Base-by-base conservation (phyloP, 2,113 vertebrate genomes). In the Tympanuchus pallidicinctus region DNA sequence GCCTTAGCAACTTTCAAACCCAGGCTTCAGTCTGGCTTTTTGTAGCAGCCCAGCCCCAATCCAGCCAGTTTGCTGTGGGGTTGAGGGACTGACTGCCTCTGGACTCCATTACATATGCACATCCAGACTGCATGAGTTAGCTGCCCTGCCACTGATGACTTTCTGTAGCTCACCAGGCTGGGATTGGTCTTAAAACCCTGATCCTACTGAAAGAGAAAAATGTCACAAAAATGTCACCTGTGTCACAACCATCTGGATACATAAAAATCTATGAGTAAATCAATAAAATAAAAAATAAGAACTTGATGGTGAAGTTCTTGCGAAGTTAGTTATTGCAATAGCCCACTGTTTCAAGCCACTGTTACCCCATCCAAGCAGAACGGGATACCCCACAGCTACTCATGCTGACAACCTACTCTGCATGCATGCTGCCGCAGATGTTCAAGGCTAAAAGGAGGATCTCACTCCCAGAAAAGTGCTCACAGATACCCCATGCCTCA, bases 211-310 rank as follows among this genome's bases (percentile, higher is more conserved):
- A 77, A 93, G 34, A 73, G 24, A 43, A 69, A 76, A 65, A 5
- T 8, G 2, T 81, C 27, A 73, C 24, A 43, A 69, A 80, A 65
- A 5, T 10, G 2, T 81, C 30, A 73, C 24, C 8, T 69, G 21
- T 67, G n/a, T 48, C 21, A 48, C n/a, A 45, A 8, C 34, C 3
- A 1, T 34, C 16, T 4, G 15, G 59, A 60, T 20, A 61, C 0
- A 1, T 45, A 73, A 54, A 48, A 10, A 61, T 36, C 24, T 14
- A 48, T 5, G 34, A 73, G 50, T 8, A 72, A 80, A 69, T 43
- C 0, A 48, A 48, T 28, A 79, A 61, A 70, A 47, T 24, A 34
- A 64, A 76, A n/a, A 8, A 27, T 7, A 79, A 57, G 25, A 76
- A 67, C 54, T 48, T n/a, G 6, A 38, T 54, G 72, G 54, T 18